Evolutionary conservation across 1,140 invertebrate genomes (phyloP), one percentile per base, ranked within the genome.

Genomic region (Rhagoletis pomonella): DNA sequence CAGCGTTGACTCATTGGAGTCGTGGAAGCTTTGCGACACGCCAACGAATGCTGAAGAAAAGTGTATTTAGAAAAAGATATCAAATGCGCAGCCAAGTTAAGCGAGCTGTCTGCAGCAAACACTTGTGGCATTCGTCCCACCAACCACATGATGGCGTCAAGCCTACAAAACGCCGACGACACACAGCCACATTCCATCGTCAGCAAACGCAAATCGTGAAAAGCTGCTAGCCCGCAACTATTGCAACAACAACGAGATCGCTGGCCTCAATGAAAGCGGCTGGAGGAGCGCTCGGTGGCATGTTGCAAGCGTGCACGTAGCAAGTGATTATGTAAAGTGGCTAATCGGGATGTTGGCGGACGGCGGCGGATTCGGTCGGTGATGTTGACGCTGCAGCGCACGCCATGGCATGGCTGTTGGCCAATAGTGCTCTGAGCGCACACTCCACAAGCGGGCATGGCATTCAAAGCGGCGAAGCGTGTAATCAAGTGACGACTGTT

Each of bases 401-500:
- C 14, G 65, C 17, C 12, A 44, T 12, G 4, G 69, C 50, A 29
- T 73, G 42, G 69, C 14, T 2, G 14, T 44, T 29, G 65, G 65
- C 19, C 65, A 67, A 67, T 10, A 3, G 65, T 73, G 69, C 12
- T 47, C 12, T 62, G 69, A 17, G 42, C 42, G 14, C 64, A 29
- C 29, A 29, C 29, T 29, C 29, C 29, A 29, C 29, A 29, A 29
- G 29, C 4, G 42, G 7, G 19, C 65, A 67, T 2, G 69, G 17
- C 69, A 73, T 14, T 50, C 42, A 12, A 73, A 47, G 69, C 69
- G 44, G 47, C 69, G 69, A 73, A 73, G 42, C 42, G 44, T 17
- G 47, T 73, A 73, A 73, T 73, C 69, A 73, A 47, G 42, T 73
- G 69, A 73, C 44, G 69, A 73, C 69, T 73, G 14, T 69, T 73